Evolutionary conservation across 2,888 invertebrate genomes (phyloP).

Genomic region (Petrophora chlorosata): DNA sequence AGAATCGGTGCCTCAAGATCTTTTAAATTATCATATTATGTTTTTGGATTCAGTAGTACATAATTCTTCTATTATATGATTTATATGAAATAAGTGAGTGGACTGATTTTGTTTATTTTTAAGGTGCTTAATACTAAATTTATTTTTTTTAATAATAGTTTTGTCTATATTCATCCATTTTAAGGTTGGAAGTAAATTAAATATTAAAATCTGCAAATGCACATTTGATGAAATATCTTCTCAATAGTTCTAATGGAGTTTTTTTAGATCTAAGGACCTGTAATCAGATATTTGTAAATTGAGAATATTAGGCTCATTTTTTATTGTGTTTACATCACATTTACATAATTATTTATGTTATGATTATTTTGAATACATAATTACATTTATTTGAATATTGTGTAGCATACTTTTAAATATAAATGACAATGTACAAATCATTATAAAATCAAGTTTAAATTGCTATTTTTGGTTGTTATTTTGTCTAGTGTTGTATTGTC

Average conservation of each 20-base stretch:
- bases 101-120: constrained; percentile 1
- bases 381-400: constrained; percentile 1
- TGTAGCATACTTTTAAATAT: constrained; percentile 11
- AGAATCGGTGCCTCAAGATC: neutral
- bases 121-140: constrained; percentile 1
- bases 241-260: no score
- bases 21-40: neutral
- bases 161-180: no score
- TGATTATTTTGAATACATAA: neutral
- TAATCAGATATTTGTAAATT: constrained; percentile 12
- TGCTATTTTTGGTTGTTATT: neutral
- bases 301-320: constrained; percentile 15
- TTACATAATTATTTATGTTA: neutral
- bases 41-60: neutral
- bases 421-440: constrained; percentile 19
- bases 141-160: no score
- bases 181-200: no score
- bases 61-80: neutral
- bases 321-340: constrained; percentile 17
- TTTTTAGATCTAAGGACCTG: neutral
- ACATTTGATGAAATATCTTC: no score
- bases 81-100: neutral
- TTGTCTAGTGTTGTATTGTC: constrained; percentile 11
- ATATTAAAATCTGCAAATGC: no score
- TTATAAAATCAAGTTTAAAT: constrained; percentile 16